Percentiles rank a stretch among this genome's conserved stretches.
These are phyloP conservation scores for Thalpophila matura DNA, from an alignment of 2,888 invertebrate genomes.

Conservation along the genomic window DNA sequence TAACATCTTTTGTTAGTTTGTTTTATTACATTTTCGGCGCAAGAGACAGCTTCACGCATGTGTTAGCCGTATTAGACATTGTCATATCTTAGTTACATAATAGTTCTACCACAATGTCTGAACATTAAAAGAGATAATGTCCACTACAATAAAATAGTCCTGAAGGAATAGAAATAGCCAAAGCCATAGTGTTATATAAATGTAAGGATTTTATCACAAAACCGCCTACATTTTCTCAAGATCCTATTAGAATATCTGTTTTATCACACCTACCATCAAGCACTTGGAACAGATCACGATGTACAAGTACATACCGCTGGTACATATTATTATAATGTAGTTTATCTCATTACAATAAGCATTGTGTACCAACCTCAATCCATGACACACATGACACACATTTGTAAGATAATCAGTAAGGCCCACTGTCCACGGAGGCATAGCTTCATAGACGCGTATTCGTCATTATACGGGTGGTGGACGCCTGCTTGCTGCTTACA, in stretches of 20 bases:
- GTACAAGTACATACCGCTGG: too few relatives aligned
- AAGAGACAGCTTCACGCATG: too few relatives aligned
- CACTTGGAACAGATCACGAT: not conserved
- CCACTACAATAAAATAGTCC: conserved; percentile 9
- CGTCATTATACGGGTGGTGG: too few relatives aligned
- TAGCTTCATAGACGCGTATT: too few relatives aligned
- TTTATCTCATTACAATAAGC: conserved; percentile 33
- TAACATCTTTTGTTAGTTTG: too few relatives aligned
- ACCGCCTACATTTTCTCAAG: not conserved
- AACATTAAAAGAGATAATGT: too few relatives aligned
- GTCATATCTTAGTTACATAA: too few relatives aligned
- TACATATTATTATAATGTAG: conserved; percentile 14
- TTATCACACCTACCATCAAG: conserved; percentile 10
- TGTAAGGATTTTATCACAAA: not conserved
- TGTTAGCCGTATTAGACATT: too few relatives aligned
- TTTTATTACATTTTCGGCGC: too few relatives aligned
- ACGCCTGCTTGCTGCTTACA: too few relatives aligned
- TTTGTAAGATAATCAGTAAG: conserved; percentile 48
- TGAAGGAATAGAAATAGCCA: not conserved
- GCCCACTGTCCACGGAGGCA: too few relatives aligned
- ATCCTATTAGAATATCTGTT: not conserved
- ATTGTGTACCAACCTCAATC: conserved; percentile 32
- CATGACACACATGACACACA: conserved; percentile 52
- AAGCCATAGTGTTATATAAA: not conserved
- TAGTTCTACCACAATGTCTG: too few relatives aligned